These are phyloP conservation scores for Rhinatrema bivittatum DNA, from an alignment of 2,797 vertebrate species.

Conservation along the genomic window DNA sequence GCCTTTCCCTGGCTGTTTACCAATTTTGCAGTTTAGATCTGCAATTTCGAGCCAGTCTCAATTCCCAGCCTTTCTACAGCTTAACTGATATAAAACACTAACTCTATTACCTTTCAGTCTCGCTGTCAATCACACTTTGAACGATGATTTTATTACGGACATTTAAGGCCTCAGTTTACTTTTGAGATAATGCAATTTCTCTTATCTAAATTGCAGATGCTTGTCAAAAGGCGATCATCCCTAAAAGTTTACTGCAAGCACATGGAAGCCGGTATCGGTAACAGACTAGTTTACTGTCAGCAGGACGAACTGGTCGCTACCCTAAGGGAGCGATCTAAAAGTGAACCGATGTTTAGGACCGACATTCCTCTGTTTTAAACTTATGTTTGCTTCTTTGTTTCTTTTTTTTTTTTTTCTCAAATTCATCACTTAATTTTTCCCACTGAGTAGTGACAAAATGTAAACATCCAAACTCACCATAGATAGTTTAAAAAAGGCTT, in stretches of 20 bases:
- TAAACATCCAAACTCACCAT: no score
- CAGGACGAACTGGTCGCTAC: constrained; percentile 27
- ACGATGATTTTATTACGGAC: constrained; percentile 47
- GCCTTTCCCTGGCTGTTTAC: constrained; percentile 20
- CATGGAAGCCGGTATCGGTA: constrained; percentile 53
- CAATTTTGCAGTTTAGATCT: constrained; percentile 33
- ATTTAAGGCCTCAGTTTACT: constrained; percentile 49
- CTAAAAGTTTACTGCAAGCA: constrained; percentile 58
- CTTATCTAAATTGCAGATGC: constrained; percentile 60
- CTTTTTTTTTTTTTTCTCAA: no score
- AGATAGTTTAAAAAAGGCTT: no score
- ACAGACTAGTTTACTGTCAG: constrained; percentile 32
- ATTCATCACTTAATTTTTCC: no score
- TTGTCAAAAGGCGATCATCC: constrained; percentile 47
- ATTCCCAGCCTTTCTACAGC: constrained; percentile 39
- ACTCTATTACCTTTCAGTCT: constrained; percentile 52
- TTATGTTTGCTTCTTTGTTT: no score
- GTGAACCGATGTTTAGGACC: no score
- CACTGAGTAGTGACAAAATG: no score
- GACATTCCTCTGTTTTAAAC: no score
- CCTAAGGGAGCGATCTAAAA: constrained; percentile 12
- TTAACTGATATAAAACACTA: constrained; percentile 50
- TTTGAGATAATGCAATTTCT: constrained; percentile 47
- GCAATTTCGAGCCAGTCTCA: constrained; percentile 21
- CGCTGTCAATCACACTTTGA: constrained; percentile 52